Evolutionary conservation across 2,888 invertebrate species (phyloP).

Genomic region (Tanytarsus gracilentus): DNA sequence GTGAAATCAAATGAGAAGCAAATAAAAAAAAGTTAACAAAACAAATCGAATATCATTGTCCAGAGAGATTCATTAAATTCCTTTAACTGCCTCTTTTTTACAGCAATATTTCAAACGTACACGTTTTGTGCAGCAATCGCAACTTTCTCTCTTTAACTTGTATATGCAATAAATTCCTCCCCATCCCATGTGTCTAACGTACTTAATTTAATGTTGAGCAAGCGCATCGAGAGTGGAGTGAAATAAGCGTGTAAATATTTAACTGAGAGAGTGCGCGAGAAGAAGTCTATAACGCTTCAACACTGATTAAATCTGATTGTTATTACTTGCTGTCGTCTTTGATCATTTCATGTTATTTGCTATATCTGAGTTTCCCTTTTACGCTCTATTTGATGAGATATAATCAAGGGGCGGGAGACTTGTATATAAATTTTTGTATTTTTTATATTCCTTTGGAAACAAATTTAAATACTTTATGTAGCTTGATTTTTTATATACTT

Average conservation of each 20-base stretch:
- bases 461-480: too few species aligned
- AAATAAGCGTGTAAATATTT: slow-evolving; percentile 27
- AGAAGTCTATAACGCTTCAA: slow-evolving; percentile 23
- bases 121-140: too few species aligned
- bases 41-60: too few species aligned
- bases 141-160: too few species aligned
- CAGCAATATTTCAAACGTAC: too few species aligned
- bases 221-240: slow-evolving; percentile 6
- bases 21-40: slow-evolving; percentile 24
- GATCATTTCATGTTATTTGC: slow-evolving; percentile 11
- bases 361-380: background rate
- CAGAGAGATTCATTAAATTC: too few species aligned
- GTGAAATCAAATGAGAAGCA: slow-evolving; percentile 9
- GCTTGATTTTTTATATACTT: too few species aligned
- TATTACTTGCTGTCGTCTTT: slow-evolving; percentile 28
- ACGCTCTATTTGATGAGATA: background rate
- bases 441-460: too few species aligned
- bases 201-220: background rate
- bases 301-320: slow-evolving; percentile 28
- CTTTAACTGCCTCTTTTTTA: too few species aligned
- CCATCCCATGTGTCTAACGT: slow-evolving; percentile 1
- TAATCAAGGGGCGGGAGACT: background rate
- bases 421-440: too few species aligned
- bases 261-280: slow-evolving; percentile 16
- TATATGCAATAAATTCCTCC: too few species aligned